Percentiles rank a stretch among this genome's conserved stretches.
Evolutionary conservation across 2,113 vertebrate species (phyloP).

Genomic region (Chloropsis hardwickii): DNA sequence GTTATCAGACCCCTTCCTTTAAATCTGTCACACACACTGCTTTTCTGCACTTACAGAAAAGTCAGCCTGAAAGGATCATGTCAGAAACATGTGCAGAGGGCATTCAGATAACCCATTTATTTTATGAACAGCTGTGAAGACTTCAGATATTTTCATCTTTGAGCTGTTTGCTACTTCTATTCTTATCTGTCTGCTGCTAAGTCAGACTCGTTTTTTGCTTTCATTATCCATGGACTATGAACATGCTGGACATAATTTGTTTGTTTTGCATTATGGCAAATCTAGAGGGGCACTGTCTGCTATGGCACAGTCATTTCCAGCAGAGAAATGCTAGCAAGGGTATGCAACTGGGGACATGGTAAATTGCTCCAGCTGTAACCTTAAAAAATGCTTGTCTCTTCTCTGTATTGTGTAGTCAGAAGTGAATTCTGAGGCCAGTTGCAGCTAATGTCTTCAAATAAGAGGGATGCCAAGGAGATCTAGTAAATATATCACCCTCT

Average conservation of each 20-base stretch:
- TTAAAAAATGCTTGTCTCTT: neutral
- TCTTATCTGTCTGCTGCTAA: neutral
- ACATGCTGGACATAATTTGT: neutral
- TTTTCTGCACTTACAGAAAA: neutral
- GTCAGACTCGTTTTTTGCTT: neutral
- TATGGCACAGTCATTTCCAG: neutral
- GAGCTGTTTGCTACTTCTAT: neutral
- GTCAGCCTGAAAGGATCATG: neutral
- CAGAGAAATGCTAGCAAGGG: neutral
- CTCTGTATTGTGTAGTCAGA: neutral
- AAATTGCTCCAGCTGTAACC: neutral
- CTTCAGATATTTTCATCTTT: neutral
- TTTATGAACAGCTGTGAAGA: neutral
- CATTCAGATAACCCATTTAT: neutral
- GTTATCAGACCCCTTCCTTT: neutral
- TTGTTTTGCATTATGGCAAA: neutral
- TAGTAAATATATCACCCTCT: neutral
- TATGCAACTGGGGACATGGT: fast-evolving
- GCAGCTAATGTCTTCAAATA: neutral
- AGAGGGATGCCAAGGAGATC: neutral
- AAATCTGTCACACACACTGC: neutral
- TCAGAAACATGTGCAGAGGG: neutral
- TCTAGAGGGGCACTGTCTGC: neutral
- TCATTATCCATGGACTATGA: neutral
- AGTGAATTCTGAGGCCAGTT: neutral